Conservation (phyloP, 2,113 vertebrate genomes). For the Poeciliopsis retropinna region DNA sequence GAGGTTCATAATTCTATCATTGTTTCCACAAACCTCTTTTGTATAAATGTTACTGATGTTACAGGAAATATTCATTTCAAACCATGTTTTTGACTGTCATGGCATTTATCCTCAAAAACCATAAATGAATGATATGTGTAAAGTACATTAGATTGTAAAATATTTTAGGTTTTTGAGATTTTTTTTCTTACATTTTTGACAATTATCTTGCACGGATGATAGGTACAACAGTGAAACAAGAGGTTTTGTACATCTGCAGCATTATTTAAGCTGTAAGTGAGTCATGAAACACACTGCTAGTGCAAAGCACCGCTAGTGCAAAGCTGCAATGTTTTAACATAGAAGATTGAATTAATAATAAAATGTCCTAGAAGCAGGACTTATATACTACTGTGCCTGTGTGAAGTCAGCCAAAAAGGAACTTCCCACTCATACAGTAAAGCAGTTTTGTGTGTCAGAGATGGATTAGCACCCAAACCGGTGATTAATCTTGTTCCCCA, state of each 20-base stretch:
- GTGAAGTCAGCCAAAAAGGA: constrained; percentile 7
- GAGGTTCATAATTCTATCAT: background rate
- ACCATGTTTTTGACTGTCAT: too few relatives aligned
- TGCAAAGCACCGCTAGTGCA: background rate
- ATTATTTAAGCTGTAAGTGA: background rate
- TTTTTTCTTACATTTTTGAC: too few relatives aligned
- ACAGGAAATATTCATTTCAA: background rate
- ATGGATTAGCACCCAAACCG: constrained; percentile 62
- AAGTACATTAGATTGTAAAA: too few relatives aligned
- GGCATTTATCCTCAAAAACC: too few relatives aligned
- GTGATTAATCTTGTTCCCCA: constrained; percentile 15
- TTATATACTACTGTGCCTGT: background rate
- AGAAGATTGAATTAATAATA: background rate
- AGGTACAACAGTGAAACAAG: background rate
- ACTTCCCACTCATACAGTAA: constrained; percentile 46
- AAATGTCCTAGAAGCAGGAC: background rate
- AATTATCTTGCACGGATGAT: background rate
- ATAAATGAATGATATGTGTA: too few relatives aligned
- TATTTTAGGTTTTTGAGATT: too few relatives aligned
- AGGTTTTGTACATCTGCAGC: background rate
- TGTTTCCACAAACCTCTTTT: background rate
- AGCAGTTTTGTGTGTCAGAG: constrained; percentile 50
- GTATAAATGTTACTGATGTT: background rate
- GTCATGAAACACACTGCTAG: background rate
- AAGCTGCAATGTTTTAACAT: background rate